phyloP scores from a whole-genome alignment of 2,113 vertebrate genomes.

The Romanogobio albipinnatus region DNA sequence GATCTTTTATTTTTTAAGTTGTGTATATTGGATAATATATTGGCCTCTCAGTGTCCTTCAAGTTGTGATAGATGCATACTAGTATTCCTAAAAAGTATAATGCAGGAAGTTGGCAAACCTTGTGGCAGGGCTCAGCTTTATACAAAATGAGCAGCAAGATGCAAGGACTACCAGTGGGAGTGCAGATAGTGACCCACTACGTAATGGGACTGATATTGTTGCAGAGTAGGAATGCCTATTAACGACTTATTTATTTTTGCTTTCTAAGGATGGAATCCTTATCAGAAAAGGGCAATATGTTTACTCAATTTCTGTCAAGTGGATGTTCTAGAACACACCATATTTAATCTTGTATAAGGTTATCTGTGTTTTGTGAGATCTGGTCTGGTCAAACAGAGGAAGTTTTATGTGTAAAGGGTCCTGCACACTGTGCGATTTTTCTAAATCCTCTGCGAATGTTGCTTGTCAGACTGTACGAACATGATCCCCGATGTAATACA shows the following conservation, averaged over 20 bases:
- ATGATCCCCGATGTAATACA: no score
- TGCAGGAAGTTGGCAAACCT: neutral
- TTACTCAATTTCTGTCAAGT: neutral
- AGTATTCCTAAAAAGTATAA: no score
- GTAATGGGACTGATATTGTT: no score
- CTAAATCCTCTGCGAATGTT: no score
- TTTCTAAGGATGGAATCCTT: neutral
- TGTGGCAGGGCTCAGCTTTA: neutral
- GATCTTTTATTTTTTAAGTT: no score
- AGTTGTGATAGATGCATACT: no score
- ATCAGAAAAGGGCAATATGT: neutral
- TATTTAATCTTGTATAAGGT: constrained; percentile 4
- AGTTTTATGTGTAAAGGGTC: neutral
- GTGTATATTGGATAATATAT: no score
- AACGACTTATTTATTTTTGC: neutral
- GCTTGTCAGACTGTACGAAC: no score
- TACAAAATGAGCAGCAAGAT: neutral
- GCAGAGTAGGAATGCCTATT: neutral
- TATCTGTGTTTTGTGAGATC: constrained; percentile 3
- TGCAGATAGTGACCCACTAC: neutral
- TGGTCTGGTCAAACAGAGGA: neutral
- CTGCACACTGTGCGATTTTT: no score
- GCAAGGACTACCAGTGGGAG: neutral
- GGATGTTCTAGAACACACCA: neutral
- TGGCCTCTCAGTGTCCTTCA: no score